A percentile compares a stretch with the other conserved stretches of the same genome.
Evolutionary conservation across 1,140 invertebrate genomes (phyloP).

Genomic region (Daktulosphaira vitifoliae): DNA sequence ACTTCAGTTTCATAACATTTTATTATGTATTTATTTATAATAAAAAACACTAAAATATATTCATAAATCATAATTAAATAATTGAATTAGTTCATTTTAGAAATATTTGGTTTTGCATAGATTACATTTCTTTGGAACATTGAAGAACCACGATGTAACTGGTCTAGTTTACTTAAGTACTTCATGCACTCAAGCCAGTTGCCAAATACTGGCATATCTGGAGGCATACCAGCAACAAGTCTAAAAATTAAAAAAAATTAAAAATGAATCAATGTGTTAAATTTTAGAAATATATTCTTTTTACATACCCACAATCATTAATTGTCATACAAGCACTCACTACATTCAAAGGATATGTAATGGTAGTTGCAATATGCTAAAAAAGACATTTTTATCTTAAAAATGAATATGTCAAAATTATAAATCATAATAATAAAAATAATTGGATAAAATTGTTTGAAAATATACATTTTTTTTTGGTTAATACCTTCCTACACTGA

Average conservation of each 20-base stretch:
- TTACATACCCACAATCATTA: slow-evolving; percentile 57
- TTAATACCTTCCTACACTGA: too few relatives aligned
- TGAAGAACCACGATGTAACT: slow-evolving; percentile 63
- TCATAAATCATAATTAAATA: too few relatives aligned
- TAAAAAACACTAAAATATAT: too few relatives aligned
- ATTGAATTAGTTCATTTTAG: neutral
- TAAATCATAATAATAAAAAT: too few relatives aligned
- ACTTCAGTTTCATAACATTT: too few relatives aligned
- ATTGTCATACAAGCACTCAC: slow-evolving; percentile 81
- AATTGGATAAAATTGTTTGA: too few relatives aligned
- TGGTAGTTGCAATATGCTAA: slow-evolving; percentile 61
- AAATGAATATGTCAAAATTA: too few relatives aligned
- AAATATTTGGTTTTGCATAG: neutral
- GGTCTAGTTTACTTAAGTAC: slow-evolving; percentile 59
- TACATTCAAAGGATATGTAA: slow-evolving; percentile 78
- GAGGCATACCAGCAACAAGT: slow-evolving; percentile 63
- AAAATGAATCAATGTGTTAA: too few relatives aligned
- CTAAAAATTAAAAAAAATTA: slow-evolving; percentile 44
- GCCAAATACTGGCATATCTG: slow-evolving; percentile 67
- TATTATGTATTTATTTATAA: too few relatives aligned
- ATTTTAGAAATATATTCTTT: too few relatives aligned
- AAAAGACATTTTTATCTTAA: slow-evolving; percentile 41
- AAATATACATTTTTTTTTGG: too few relatives aligned
- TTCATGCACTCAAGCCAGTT: slow-evolving; percentile 71
- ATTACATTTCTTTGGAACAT: slow-evolving; percentile 39